phyloP scores from a whole-genome alignment of 2,888 invertebrate genomes.

The Eupithecia pulchellata region DNA sequence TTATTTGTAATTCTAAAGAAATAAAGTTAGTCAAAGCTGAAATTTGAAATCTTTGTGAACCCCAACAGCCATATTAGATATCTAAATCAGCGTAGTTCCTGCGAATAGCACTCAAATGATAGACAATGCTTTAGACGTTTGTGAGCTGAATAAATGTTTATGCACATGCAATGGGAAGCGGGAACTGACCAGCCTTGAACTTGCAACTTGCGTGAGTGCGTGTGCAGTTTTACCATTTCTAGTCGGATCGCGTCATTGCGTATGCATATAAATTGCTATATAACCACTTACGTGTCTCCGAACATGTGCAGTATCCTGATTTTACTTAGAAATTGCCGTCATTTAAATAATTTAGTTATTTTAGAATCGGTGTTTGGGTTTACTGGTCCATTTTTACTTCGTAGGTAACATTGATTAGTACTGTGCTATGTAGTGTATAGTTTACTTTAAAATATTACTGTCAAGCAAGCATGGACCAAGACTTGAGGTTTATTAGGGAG shows the following conservation, averaged over 20 bases:
- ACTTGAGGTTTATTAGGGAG: not conserved
- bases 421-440: too few relatives aligned
- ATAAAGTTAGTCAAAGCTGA: too few relatives aligned
- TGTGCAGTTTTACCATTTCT: constrained; percentile 71
- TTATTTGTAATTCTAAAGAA: too few relatives aligned
- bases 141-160: constrained; percentile 81
- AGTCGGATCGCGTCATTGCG: constrained; percentile 49
- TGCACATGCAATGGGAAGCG: constrained; percentile 80
- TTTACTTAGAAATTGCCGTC: constrained; percentile 3
- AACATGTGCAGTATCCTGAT: constrained; percentile 1
- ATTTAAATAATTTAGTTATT: not conserved
- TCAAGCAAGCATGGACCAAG: not conserved
- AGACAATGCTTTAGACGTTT: constrained; percentile 82
- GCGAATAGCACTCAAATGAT: constrained; percentile 60
- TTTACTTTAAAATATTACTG: not conserved
- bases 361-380: not conserved
- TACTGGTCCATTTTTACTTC: not conserved
- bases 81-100: constrained; percentile 14
- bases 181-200: constrained; percentile 82
- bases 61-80: not conserved
- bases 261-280: constrained; percentile 16
- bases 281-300: constrained; percentile 4
- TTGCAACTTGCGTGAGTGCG: constrained; percentile 51
- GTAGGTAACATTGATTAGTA: too few relatives aligned
- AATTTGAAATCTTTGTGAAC: too few relatives aligned